Evolutionary conservation across 2,797 vertebrate species (phyloP).

Genomic region (Hoplostethus atlanticus): DNA sequence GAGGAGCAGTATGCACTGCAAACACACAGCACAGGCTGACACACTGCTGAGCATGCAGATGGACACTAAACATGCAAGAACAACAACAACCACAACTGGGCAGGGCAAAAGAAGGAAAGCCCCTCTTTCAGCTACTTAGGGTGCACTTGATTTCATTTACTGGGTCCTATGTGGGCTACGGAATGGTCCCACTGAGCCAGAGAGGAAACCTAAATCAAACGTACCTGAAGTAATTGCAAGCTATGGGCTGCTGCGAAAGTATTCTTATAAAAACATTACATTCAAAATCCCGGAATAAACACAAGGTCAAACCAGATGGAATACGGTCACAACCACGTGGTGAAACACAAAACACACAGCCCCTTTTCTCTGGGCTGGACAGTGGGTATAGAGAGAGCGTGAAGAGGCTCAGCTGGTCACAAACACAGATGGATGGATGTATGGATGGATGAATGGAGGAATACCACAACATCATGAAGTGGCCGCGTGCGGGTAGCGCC

Average conservation of each 20-base stretch:
- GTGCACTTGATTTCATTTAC: conserved; percentile 23
- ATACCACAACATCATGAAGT: conserved; percentile 44
- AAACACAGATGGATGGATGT: conserved; percentile 19
- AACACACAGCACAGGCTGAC: conserved; percentile 50
- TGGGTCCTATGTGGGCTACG: not conserved
- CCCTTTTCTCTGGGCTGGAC: conserved; percentile 19
- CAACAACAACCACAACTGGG: conserved; percentile 21
- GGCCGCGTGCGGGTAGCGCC: conserved; percentile 45
- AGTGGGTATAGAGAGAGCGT: conserved; percentile 39
- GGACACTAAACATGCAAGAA: conserved; percentile 57
- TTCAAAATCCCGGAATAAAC: conserved; percentile 27
- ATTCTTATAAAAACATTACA: conserved; percentile 3
- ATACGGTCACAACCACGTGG: not conserved
- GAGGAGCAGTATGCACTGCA: conserved; percentile 70
- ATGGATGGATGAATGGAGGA: conserved; percentile 27
- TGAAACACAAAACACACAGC: conserved; percentile 37
- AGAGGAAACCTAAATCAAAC: conserved; percentile 18
- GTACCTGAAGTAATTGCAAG: conserved; percentile 39
- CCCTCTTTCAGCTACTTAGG: conserved; percentile 34
- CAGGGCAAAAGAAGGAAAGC: conserved; percentile 17
- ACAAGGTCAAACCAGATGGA: conserved; percentile 7
- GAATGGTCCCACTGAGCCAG: not conserved
- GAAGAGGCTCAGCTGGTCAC: conserved; percentile 57
- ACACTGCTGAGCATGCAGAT: conserved; percentile 59
- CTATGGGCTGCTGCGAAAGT: conserved; percentile 31